Evolutionary conservation across 2,797 vertebrate species (phyloP), one percentile per base, ranked within the genome.

Genomic region (Lepus oiostolus): DNA sequence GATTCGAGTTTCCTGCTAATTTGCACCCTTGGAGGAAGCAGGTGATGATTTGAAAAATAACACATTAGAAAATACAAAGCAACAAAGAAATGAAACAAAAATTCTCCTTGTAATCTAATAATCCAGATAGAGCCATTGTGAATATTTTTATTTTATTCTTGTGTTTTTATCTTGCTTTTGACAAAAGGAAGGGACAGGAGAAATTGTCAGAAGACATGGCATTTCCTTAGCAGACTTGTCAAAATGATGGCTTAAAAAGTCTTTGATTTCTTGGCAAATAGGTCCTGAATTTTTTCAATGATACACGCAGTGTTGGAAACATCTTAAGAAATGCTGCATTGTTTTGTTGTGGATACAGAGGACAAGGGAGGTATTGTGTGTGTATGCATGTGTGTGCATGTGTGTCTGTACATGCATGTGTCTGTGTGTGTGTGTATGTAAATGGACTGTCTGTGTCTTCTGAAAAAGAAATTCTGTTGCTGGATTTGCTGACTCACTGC

Each of bases 401-500:
- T 11, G 62, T 13, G 30, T 2, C 24, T 16, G 24, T 22, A 42
- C 3, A 32, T 13, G 38, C n/a, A 11, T 50, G 58, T 30, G 38
- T 38, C 6, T 71, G 85, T 58, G 52, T 32, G 7, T n/a, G 19
- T 54, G 47, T 79, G 67, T 96, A 52, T 94, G 87, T 96, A 77
- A 97, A 94, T 96, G 95, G 79, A 82, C 95, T 94, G 58, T 93
- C 96, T 96, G 26, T 93, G 92, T 65, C 88, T 96, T 85, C 95
- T 96, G 85, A 95, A 95, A 96, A 93, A 96, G 92, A 93, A 97
- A 90, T 93, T 94, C 92, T 97, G 83, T 91, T 79, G 90, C 83
- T 93, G 87, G 81, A 92, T 93, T 87, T 97, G 94, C 92, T 97
- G 93, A 96, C 79, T 97, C 90, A 96, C 92, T 92, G 97, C 96